phyloP scores from a whole-genome alignment of 1,140 invertebrate species.

The Panagrolaimus sp. region DNA sequence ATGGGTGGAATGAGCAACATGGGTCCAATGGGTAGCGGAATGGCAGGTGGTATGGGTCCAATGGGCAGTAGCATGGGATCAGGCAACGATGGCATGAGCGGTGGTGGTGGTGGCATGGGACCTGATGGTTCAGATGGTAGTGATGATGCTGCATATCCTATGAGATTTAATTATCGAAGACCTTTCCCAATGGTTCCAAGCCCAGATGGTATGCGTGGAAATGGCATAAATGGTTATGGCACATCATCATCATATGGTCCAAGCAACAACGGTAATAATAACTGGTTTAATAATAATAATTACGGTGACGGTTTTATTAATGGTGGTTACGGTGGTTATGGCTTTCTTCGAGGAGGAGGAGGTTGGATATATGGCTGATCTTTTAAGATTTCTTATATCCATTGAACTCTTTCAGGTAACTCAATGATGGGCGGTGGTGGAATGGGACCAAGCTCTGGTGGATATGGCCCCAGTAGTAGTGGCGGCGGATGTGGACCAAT shows the following conservation, averaged over 20 bases:
- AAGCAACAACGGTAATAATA: background rate
- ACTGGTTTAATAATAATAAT: background rate
- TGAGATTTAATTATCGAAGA: background rate
- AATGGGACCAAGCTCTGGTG: background rate
- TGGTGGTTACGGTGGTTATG: background rate
- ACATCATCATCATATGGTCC: background rate
- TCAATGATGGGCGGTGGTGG: background rate
- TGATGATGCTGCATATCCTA: background rate
- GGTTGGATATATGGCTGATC: too few species aligned
- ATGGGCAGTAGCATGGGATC: background rate
- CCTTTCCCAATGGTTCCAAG: background rate
- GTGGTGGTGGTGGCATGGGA: background rate
- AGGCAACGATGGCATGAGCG: too few species aligned
- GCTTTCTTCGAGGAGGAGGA: too few species aligned
- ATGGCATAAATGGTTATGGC: background rate
- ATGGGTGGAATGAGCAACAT: background rate
- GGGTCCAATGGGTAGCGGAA: background rate
- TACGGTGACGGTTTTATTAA: background rate
- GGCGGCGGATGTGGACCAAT: constrained; percentile 2
- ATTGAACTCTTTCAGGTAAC: background rate
- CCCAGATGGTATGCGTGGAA: background rate
- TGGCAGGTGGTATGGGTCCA: background rate
- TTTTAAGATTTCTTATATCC: too few species aligned
- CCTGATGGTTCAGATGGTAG: background rate
- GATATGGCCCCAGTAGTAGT: background rate